These are phyloP conservation scores for Anastatus disparis DNA, from an alignment of 1,140 invertebrate genomes.

Conservation along the genomic window DNA sequence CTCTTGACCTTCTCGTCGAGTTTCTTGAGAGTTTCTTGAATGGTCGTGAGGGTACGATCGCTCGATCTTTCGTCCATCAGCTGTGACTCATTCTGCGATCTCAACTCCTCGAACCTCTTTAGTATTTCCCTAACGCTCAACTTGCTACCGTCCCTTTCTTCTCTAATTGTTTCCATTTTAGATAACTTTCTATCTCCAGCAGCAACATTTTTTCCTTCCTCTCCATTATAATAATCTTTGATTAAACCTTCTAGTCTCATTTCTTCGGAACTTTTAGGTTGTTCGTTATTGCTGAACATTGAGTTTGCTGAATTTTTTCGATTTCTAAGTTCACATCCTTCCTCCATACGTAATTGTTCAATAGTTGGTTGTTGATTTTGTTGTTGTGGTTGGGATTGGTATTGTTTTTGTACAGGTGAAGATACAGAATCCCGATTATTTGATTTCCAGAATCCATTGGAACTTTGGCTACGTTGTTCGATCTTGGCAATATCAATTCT, in stretches of 20 bases:
- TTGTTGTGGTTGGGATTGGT: not conserved
- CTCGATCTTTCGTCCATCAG: constrained; percentile 58
- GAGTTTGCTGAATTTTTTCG: constrained; percentile 40
- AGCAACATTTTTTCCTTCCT: not conserved
- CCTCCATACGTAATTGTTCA: constrained; percentile 62
- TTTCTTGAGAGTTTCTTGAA: constrained; percentile 65
- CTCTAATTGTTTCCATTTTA: constrained; percentile 49
- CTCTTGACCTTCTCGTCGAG: constrained; percentile 66
- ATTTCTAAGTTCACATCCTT: constrained; percentile 57
- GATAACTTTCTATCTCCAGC: constrained; percentile 24
- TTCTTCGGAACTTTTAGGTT: constrained; percentile 39
- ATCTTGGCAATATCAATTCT: constrained; percentile 61
- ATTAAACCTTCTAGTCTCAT: constrained; percentile 54
- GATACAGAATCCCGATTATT: not conserved
- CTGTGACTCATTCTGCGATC: constrained; percentile 54
- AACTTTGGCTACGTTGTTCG: constrained; percentile 52
- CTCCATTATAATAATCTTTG: constrained; percentile 55
- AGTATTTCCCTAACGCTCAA: constrained; percentile 83
- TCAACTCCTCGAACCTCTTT: constrained; percentile 81
- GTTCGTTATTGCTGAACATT: not conserved
- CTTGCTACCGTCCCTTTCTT: constrained; percentile 78
- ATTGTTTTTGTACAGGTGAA: not conserved
- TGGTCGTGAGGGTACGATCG: constrained; percentile 62
- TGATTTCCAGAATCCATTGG: constrained; percentile 37
- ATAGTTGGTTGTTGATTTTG: constrained; percentile 53